Percentiles rank a stretch among this genome's conserved stretches.
phyloP scores from a whole-genome alignment of 2,113 vertebrate species.

The Fregetta grallaria region DNA sequence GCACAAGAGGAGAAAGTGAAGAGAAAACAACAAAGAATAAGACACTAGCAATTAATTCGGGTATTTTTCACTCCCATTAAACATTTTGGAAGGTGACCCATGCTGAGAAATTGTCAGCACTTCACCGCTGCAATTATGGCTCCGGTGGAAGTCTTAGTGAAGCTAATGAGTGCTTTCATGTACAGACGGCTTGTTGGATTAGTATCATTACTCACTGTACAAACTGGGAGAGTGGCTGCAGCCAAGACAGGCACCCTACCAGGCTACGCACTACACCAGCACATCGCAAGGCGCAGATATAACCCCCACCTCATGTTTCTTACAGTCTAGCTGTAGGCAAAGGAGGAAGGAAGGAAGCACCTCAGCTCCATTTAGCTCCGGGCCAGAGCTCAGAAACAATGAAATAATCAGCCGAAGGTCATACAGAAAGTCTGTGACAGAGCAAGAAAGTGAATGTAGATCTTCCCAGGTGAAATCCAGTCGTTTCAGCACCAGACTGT shows the following conservation, averaged over 20 bases:
- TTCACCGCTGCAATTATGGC: conserved; percentile 1
- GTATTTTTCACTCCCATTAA: conserved; percentile 37
- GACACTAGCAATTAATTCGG: conserved; percentile 36
- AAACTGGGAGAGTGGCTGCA: not conserved
- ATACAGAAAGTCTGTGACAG: not conserved
- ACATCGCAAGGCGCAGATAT: not conserved
- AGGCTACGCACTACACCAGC: not conserved
- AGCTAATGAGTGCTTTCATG: conserved; percentile 46
- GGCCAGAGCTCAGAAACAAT: not conserved
- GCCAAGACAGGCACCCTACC: not conserved
- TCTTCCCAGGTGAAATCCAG: not conserved
- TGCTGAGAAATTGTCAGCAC: conserved; percentile 49
- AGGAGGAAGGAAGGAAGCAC: not conserved
- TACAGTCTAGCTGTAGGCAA: not conserved
- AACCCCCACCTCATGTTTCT: not conserved
- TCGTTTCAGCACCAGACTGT: not conserved
- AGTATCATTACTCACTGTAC: conserved; percentile 5
- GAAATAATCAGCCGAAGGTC: not conserved
- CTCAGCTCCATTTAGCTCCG: not conserved
- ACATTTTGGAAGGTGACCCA: conserved; percentile 40
- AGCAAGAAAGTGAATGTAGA: not conserved
- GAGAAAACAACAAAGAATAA: conserved; percentile 19
- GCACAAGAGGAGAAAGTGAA: not conserved
- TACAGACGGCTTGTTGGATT: conserved; percentile 37
- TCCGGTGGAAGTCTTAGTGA: conserved; percentile 20